These are phyloP conservation scores for Dissostichus mawsoni DNA, from an alignment of 2,113 vertebrate species.

Conservation along the genomic window DNA sequence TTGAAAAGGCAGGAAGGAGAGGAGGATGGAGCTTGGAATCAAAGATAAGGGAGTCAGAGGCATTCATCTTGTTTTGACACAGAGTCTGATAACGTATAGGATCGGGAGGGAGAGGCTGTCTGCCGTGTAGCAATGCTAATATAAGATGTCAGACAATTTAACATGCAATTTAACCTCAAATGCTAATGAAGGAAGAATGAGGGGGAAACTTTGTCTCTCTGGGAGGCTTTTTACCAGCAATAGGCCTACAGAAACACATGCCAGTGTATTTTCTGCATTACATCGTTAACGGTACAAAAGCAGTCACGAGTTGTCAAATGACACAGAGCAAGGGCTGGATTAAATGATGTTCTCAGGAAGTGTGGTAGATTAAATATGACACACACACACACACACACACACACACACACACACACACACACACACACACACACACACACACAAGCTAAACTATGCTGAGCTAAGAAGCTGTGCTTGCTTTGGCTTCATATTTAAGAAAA, in stretches of 20 bases:
- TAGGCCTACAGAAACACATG: not conserved
- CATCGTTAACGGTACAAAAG: not conserved
- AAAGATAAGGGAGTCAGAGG: slow-evolving; percentile 62
- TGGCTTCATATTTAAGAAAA: not conserved
- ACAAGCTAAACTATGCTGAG: not conserved
- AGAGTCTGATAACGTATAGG: slow-evolving; percentile 62
- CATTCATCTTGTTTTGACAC: slow-evolving; percentile 79
- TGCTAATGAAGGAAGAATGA: not conserved
- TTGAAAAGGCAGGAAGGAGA: slow-evolving; percentile 51
- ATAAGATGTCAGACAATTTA: slow-evolving; percentile 46
- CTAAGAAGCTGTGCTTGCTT: not conserved
- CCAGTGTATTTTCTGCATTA: not conserved
- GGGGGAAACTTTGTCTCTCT: slow-evolving; percentile 1
- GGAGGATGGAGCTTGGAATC: slow-evolving; percentile 40
- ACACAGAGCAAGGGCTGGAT: not conserved
- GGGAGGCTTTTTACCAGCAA: not conserved
- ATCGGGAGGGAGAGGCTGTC: not conserved
- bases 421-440: not conserved
- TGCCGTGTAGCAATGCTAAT: slow-evolving; percentile 31
- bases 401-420: slow-evolving; percentile 4
- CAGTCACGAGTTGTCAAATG: slow-evolving; percentile 5
- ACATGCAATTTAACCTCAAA: slow-evolving; percentile 43
- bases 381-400: not conserved
- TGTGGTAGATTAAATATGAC: too few species aligned
- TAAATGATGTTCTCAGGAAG: too few species aligned